A percentile compares a stretch with the other conserved stretches of the same genome.
These are phyloP conservation scores for Bombus pyrosoma DNA, from an alignment of 1,140 invertebrate species.

Conservation along the genomic window DNA sequence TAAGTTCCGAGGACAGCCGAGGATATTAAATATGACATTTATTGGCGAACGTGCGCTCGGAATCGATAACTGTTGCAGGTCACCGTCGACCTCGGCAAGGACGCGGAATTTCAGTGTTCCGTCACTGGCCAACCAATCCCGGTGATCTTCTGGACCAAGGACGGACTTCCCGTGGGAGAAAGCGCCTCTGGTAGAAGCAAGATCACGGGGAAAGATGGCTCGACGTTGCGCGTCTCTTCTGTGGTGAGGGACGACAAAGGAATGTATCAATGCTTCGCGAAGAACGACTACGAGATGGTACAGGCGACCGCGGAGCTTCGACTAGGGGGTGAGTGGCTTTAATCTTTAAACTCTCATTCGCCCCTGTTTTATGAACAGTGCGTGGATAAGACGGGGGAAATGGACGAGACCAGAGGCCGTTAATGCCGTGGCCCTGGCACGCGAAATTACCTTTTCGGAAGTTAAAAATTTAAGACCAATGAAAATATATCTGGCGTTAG, in stretches of 20 bases:
- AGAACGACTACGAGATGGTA: constrained; percentile 92
- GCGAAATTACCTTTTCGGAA: background rate
- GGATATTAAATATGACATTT: constrained; percentile 44
- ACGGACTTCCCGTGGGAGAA: constrained; percentile 88
- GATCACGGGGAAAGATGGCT: constrained; percentile 76
- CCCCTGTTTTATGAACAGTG: background rate
- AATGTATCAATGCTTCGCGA: constrained; percentile 95
- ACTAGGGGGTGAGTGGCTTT: constrained; percentile 88
- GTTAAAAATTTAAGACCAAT: constrained; percentile 40
- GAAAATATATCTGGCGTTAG: background rate
- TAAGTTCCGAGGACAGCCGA: constrained; percentile 22
- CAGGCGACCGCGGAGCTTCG: constrained; percentile 91
- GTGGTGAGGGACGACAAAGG: constrained; percentile 91
- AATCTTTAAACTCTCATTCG: constrained; percentile 17
- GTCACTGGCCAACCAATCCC: constrained; percentile 92
- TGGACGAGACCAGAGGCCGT: background rate
- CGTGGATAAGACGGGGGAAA: background rate
- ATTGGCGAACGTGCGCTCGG: constrained; percentile 8
- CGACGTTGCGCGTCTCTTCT: constrained; percentile 84
- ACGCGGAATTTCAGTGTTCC: constrained; percentile 92
- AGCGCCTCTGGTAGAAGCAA: constrained; percentile 80
- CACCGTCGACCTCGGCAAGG: constrained; percentile 91
- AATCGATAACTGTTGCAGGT: constrained; percentile 68
- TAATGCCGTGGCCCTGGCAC: background rate
- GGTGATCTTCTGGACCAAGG: constrained; percentile 92